Conservation (phyloP, 2,113 vertebrate genomes). For the Epinephelus fuscoguttatus region DNA sequence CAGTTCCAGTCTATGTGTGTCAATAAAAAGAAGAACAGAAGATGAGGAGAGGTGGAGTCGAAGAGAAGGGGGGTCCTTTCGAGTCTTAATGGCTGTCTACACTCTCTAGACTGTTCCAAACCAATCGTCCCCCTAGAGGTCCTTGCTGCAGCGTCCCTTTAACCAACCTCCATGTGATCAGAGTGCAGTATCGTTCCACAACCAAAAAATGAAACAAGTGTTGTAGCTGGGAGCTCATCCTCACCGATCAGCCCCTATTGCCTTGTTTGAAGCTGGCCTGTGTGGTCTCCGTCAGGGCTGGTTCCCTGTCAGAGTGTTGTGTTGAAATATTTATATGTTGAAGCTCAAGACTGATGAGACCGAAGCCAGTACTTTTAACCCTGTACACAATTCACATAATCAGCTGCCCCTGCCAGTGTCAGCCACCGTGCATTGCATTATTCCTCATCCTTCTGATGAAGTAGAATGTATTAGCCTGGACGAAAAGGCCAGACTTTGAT, state of each 20-base stretch:
- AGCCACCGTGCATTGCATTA: constrained; percentile 26
- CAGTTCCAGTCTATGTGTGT: constrained; percentile 76
- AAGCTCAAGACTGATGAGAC: constrained; percentile 30
- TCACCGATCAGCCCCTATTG: constrained; percentile 40
- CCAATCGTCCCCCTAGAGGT: constrained; percentile 61
- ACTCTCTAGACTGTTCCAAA: constrained; percentile 80
- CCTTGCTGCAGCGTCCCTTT: constrained; percentile 81
- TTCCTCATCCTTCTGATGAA: constrained; percentile 47
- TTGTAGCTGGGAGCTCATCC: constrained; percentile 52
- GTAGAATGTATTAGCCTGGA: constrained; percentile 71
- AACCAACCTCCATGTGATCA: constrained; percentile 54
- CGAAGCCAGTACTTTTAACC: constrained; percentile 24
- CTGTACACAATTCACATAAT: constrained; percentile 1
- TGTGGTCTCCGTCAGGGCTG: constrained; percentile 75
- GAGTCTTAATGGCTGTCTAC: constrained; percentile 68
- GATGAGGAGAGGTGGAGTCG: constrained; percentile 41
- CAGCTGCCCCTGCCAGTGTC: constrained; percentile 26
- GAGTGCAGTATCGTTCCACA: constrained; percentile 24
- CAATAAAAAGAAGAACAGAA: constrained; percentile 68
- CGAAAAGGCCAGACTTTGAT: constrained; percentile 47
- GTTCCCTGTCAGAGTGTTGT: constrained; percentile 72
- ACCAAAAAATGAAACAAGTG: constrained; percentile 26
- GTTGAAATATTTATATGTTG: constrained; percentile 41
- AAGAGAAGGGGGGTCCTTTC: constrained; percentile 48
- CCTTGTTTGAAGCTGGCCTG: constrained; percentile 63